These are phyloP conservation scores for Zosterops pallidus DNA, from an alignment of 2,113 vertebrate genomes.

Conservation along the genomic window DNA sequence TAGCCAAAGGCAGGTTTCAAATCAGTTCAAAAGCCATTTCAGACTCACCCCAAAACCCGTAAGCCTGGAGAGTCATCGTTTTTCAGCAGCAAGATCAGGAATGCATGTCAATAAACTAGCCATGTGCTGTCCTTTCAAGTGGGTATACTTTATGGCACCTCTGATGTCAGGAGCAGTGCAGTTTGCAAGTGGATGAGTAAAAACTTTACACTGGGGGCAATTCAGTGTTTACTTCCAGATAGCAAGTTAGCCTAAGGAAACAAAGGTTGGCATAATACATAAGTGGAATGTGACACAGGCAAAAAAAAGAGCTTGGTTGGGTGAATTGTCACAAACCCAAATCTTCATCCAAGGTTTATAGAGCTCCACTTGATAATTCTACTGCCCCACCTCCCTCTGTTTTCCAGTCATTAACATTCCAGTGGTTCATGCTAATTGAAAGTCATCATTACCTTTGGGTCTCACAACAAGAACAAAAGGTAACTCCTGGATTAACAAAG, in stretches of 20 bases:
- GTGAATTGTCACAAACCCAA: not conserved
- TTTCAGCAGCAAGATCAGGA: not conserved
- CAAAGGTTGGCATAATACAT: not conserved
- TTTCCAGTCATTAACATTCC: not conserved
- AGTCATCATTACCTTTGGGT: not conserved
- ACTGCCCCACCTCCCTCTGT: not conserved
- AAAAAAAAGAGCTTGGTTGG: not conserved
- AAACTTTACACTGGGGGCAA: not conserved
- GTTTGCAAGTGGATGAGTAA: not conserved
- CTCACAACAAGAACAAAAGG: not conserved
- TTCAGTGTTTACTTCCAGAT: slow-evolving; percentile 19
- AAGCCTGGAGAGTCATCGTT: not conserved
- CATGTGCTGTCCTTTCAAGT: not conserved
- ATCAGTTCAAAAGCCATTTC: not conserved
- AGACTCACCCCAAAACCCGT: not conserved
- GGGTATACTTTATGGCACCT: not conserved
- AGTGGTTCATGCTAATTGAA: not conserved
- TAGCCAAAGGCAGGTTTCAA: not conserved
- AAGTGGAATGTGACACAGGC: not conserved
- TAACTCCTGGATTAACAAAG: not conserved
- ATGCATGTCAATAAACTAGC: not conserved
- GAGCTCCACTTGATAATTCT: not conserved
- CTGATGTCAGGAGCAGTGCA: not conserved
- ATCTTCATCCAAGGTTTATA: not conserved
- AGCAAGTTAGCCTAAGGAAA: slow-evolving; percentile 16